Percentiles rank a stretch among this genome's conserved stretches.
phyloP scores from a whole-genome alignment of 2,888 invertebrate species.

The Daptonema setosum region DNA sequence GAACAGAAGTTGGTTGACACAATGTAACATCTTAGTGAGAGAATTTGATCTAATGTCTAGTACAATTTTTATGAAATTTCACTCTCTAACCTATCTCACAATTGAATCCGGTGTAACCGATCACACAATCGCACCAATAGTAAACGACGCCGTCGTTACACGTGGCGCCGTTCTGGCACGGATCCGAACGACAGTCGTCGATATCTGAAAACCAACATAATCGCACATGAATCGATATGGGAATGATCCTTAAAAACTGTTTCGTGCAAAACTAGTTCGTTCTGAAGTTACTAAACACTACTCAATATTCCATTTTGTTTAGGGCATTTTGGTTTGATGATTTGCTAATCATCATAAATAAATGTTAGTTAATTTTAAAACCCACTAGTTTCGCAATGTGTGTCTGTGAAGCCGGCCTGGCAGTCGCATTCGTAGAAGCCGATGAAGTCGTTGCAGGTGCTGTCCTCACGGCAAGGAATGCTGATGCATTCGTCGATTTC shows the following conservation, averaged over 20 bases:
- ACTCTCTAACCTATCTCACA: background rate
- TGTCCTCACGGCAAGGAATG: background rate
- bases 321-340: no score
- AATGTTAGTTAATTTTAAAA: no score
- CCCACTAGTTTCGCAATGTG: slow-evolving; percentile 66
- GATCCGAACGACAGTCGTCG: slow-evolving; percentile 1
- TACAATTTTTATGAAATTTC: no score
- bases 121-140: background rate
- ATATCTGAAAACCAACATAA: slow-evolving; percentile 2
- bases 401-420: slow-evolving; percentile 73
- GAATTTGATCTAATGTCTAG: no score
- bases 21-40: no score
- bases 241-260: no score
- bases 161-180: slow-evolving; percentile 2
- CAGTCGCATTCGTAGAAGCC: slow-evolving; percentile 43
- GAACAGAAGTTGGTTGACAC: no score
- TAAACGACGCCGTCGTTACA: background rate
- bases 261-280: no score
- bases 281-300: no score
- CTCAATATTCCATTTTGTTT: no score
- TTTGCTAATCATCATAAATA: no score
- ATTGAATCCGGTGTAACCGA: background rate
- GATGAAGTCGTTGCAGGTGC: background rate
- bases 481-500: slow-evolving; percentile 2
- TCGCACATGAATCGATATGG: background rate